phyloP scores from a whole-genome alignment of 2,113 vertebrate species.

The Illadopsis cleaveri region DNA sequence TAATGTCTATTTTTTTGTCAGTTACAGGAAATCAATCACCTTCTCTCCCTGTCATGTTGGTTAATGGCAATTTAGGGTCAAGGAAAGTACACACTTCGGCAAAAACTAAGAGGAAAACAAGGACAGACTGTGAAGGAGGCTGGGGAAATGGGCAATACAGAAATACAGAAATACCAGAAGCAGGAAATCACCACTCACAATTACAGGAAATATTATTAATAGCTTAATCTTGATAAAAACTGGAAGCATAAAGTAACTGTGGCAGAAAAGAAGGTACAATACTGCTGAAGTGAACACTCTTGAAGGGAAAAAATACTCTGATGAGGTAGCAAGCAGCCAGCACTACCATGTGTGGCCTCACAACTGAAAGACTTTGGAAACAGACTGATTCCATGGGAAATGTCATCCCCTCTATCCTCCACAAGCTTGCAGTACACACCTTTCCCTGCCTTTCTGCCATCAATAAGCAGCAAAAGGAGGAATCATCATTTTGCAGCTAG shows the following conservation, averaged over 20 bases:
- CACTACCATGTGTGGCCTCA: background rate
- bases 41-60: background rate
- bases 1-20: background rate
- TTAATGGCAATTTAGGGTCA: background rate
- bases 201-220: conserved; percentile 39
- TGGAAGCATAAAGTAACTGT: background rate
- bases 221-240: conserved; percentile 25
- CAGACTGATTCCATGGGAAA: background rate
- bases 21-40: background rate
- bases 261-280: background rate
- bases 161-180: background rate
- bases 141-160: background rate
- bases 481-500: background rate
- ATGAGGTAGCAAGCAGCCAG: background rate
- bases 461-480: background rate
- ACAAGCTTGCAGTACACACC: background rate
- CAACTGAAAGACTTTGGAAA: background rate
- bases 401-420: background rate
- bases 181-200: background rate
- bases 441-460: background rate
- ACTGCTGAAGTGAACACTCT: background rate
- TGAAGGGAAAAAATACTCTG: background rate
- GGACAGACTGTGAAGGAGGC: background rate
- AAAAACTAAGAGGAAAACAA: background rate
- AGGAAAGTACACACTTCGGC: background rate